phyloP scores from a whole-genome alignment of 2,797 vertebrate species.

The Micropoecilia bifurca region DNA sequence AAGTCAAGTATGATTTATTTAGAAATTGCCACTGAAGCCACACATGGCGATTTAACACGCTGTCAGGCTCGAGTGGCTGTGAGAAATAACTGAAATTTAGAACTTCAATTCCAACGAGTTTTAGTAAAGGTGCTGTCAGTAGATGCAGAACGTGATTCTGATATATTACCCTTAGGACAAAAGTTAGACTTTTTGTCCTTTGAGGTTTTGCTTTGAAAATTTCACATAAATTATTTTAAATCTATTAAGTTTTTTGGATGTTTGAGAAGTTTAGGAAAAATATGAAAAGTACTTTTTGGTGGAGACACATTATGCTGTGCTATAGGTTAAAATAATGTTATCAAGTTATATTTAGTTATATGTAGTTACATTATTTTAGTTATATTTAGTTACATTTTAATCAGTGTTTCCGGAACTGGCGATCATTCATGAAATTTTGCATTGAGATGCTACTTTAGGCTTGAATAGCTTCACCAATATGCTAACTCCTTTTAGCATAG shows the following conservation, averaged over 20 bases:
- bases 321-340: neutral
- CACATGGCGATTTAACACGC: conserved; percentile 47
- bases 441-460: neutral
- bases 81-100: conserved; percentile 22
- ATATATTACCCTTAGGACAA: neutral
- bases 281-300: neutral
- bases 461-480: neutral
- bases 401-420: too few species aligned
- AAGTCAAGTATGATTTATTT: conserved; percentile 58
- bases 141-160: neutral
- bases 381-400: neutral
- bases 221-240: neutral
- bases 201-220: neutral
- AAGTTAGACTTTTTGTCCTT: neutral
- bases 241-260: neutral
- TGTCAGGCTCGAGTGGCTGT: conserved; percentile 37
- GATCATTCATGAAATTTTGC: too few species aligned
- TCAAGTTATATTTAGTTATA: neutral
- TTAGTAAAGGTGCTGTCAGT: neutral
- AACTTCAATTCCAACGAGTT: neutral
- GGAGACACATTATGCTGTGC: neutral
- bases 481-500: neutral
- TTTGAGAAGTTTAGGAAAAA: neutral
- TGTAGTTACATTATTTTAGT: neutral
- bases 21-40: conserved; percentile 50